Evolutionary conservation across 2,888 invertebrate genomes (phyloP).

Genomic region (Shargacucullia verbasci): DNA sequence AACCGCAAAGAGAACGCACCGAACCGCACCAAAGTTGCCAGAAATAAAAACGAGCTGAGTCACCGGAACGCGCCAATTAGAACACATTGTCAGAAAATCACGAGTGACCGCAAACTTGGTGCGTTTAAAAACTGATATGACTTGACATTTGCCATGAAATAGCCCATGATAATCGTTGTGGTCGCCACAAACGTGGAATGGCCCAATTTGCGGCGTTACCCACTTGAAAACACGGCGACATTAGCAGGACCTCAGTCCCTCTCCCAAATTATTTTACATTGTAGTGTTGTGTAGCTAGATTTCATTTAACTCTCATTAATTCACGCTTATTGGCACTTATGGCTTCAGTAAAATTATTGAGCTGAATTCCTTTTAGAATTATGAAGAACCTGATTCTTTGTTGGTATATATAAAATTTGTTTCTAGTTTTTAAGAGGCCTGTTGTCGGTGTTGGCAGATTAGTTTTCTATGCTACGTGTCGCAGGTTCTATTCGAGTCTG

Average conservation of each 20-base stretch:
- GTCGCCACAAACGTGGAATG: conserved; percentile 35
- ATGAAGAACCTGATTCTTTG: too few relatives aligned
- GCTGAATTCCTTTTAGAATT: too few relatives aligned
- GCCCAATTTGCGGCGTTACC: conserved; percentile 53
- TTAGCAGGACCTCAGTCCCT: conserved; percentile 27
- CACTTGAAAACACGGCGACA: conserved; percentile 47
- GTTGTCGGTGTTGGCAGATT: too few relatives aligned
- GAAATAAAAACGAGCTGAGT: conserved; percentile 40
- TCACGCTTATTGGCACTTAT: too few relatives aligned
- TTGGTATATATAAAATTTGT: too few relatives aligned
- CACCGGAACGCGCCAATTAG: conserved; percentile 64
- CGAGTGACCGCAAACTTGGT: conserved; percentile 50
- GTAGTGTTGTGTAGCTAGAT: conserved; percentile 1
- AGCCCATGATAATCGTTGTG: conserved; percentile 51
- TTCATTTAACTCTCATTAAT: not conserved
- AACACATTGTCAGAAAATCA: conserved; percentile 77
- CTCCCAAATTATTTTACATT: conserved; percentile 37
- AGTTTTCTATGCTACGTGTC: too few relatives aligned
- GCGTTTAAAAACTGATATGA: conserved; percentile 55
- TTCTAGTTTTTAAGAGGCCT: too few relatives aligned
- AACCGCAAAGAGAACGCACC: conserved; percentile 55
- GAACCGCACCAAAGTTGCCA: conserved; percentile 44
- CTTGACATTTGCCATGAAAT: conserved; percentile 60
- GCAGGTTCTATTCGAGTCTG: too few relatives aligned
- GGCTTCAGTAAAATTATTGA: too few relatives aligned